These are phyloP conservation scores for Turnix velox DNA, from an alignment of 2,113 vertebrate species.

Conservation along the genomic window DNA sequence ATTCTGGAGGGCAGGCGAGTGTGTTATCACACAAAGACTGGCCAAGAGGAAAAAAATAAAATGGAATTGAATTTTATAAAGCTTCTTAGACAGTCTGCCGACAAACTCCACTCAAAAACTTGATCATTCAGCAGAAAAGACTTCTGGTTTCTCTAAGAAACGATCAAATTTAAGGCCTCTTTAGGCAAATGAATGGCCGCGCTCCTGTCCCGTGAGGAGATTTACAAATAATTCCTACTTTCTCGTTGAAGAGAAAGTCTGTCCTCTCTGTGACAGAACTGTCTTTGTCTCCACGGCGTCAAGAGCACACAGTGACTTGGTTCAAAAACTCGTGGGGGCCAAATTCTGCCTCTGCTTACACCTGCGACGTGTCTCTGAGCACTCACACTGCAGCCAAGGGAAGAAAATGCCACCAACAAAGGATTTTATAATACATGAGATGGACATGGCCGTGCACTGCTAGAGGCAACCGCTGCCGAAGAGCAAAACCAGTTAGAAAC, in stretches of 20 bases:
- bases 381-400: background rate
- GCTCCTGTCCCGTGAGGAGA: background rate
- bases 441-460: background rate
- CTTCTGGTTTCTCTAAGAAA: background rate
- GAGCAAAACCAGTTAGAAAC: background rate
- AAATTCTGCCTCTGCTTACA: background rate
- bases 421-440: background rate
- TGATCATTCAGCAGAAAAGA: background rate
- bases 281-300: background rate
- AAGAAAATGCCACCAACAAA: background rate
- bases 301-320: background rate
- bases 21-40: background rate
- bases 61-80: no score
- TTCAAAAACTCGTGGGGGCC: background rate
- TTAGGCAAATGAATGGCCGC: background rate
- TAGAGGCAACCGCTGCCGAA: background rate
- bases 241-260: background rate
- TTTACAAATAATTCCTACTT: background rate
- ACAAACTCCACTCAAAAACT: background rate
- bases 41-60: accelerated
- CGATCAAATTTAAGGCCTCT: background rate
- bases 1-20: background rate
- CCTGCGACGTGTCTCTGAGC: background rate
- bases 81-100: background rate
- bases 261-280: background rate